Conservation (phyloP, 1,140 invertebrate genomes). For the Calephelis virginiensis region DNA sequence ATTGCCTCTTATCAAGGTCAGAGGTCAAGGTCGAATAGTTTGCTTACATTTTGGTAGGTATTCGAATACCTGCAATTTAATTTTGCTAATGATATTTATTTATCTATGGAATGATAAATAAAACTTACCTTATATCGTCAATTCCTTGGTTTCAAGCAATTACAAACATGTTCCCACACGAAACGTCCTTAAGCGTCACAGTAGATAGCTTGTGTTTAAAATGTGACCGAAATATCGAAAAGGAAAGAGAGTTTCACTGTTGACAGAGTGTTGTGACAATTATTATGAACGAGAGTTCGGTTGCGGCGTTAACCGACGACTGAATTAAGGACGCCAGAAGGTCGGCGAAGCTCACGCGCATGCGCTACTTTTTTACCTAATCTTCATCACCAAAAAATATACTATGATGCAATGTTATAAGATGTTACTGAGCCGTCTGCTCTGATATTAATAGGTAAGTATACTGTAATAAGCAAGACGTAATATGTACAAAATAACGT, state of each 20-base stretch:
- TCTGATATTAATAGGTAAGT: too few relatives aligned
- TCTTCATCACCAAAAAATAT: conserved; percentile 8
- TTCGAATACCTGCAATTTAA: background rate
- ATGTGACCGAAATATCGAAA: conserved; percentile 36
- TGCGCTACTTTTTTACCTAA: conserved; percentile 35
- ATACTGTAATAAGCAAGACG: too few relatives aligned
- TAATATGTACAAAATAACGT: too few relatives aligned
- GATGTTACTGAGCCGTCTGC: too few relatives aligned
- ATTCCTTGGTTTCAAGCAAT: background rate
- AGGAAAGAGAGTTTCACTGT: conserved; percentile 42
- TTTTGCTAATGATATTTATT: background rate
- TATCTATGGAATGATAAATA: too few relatives aligned
- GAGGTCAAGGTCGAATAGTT: conserved; percentile 31
- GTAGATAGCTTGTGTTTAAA: background rate
- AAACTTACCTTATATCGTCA: background rate
- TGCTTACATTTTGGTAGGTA: background rate
- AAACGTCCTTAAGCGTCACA: background rate
- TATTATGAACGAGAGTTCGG: conserved; percentile 45
- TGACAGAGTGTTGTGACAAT: conserved; percentile 31
- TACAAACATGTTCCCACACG: background rate
- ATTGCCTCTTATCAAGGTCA: conserved; percentile 27
- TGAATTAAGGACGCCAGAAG: conserved; percentile 68
- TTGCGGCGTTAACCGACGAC: conserved; percentile 53
- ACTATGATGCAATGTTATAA: background rate
- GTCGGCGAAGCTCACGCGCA: conserved; percentile 56